Conservation (phyloP, 2,113 vertebrate species). For the Mustelus asterias region DNA sequence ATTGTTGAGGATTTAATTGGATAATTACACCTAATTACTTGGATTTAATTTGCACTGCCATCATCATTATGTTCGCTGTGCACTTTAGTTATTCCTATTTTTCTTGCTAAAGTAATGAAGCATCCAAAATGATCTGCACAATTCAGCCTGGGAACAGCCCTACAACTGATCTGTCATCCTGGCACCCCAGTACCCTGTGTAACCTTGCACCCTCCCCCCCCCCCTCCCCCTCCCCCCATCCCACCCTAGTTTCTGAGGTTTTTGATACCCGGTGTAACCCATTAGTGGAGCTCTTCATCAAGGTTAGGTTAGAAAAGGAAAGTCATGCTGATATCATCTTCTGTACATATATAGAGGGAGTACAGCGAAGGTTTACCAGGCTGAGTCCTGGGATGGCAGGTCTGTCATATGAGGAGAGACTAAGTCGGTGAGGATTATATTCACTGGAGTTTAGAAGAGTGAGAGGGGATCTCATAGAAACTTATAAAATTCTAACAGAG, state of each 20-base stretch:
- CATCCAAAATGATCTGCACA: not conserved
- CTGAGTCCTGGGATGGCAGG: too few species aligned
- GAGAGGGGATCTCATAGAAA: too few species aligned
- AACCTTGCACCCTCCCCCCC: not conserved
- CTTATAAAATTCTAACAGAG: too few species aligned
- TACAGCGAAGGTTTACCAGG: too few species aligned
- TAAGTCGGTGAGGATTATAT: too few species aligned
- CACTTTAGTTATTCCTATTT: not conserved
- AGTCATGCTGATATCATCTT: not conserved
- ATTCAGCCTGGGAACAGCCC: not conserved
- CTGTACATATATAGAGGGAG: not conserved
- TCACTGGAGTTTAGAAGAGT: too few species aligned
- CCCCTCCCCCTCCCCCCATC: too few species aligned
- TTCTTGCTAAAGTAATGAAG: not conserved
- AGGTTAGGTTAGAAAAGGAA: not conserved
- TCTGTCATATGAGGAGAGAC: too few species aligned
- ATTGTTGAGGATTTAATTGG: constrained; percentile 22
- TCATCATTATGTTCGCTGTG: not conserved
- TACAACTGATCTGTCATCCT: too few species aligned
- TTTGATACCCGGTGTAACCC: not conserved
- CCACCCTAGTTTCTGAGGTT: not conserved
- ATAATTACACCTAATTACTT: not conserved
- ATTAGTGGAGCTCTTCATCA: not conserved
- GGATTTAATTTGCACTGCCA: not conserved
- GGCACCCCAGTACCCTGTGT: not conserved